Evolutionary conservation across 2,888 invertebrate species (phyloP).

Genomic region (Piscicola geometra): DNA sequence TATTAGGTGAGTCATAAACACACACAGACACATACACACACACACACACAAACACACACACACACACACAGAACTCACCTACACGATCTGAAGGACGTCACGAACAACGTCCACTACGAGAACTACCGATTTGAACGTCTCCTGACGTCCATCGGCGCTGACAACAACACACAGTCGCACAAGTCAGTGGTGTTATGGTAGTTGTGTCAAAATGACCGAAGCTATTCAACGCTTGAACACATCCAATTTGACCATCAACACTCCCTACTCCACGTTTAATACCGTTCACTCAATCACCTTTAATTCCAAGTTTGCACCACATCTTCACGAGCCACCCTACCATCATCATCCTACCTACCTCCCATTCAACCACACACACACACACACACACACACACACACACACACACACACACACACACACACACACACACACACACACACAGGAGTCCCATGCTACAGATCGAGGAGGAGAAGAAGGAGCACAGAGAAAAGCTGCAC

Average conservation of each 20-base stretch:
- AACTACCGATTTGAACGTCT: constrained; percentile 70
- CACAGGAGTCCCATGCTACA: constrained; percentile 91
- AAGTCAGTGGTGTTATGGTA: constrained; percentile 17
- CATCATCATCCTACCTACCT: not conserved
- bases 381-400: not conserved
- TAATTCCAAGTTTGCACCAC: no score
- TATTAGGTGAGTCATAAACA: constrained; percentile 62
- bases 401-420: constrained; percentile 56
- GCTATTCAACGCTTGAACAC: not conserved
- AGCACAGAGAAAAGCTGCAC: constrained; percentile 92
- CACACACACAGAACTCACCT: constrained; percentile 62
- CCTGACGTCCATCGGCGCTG: constrained; percentile 50
- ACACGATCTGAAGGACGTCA: constrained; percentile 94
- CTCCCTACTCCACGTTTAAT: no score
- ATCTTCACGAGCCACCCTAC: no score
- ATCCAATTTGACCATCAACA: no score
- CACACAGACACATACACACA: constrained; percentile 23
- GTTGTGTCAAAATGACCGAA: not conserved
- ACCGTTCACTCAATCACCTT: no score
- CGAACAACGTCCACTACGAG: constrained; percentile 98
- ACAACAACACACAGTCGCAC: constrained; percentile 9
- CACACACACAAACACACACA: constrained; percentile 7
- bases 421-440: not conserved
- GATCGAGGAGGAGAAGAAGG: constrained; percentile 95
- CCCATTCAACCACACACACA: not conserved